Evolutionary conservation across 2,113 vertebrate species (phyloP).

Genomic region (Bufo bufo): DNA sequence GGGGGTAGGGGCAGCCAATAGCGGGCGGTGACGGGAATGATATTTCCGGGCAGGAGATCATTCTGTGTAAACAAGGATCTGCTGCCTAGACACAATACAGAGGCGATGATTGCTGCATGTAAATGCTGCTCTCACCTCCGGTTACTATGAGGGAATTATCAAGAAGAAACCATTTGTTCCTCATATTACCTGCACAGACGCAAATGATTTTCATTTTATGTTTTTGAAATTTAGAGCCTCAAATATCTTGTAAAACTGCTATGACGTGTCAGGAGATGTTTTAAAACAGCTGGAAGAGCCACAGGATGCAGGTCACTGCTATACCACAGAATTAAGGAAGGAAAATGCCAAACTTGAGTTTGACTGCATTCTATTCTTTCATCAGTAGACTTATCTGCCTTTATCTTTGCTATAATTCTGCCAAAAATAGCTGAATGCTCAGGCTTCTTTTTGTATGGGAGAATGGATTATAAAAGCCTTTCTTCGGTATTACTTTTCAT

Average conservation of each 20-base stretch:
- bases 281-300: neutral
- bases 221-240: neutral
- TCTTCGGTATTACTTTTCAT: neutral
- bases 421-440: neutral
- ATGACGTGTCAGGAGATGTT: neutral
- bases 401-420: neutral
- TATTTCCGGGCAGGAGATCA: too few species aligned
- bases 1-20: too few species aligned
- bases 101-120: too few species aligned
- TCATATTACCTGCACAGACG: neutral
- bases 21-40: too few species aligned
- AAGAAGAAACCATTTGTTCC: too few species aligned
- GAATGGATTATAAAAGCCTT: neutral
- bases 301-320: neutral
- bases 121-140: too few species aligned
- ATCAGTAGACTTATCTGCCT: conserved; percentile 3
- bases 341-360: neutral
- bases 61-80: too few species aligned
- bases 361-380: neutral
- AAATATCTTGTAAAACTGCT: neutral
- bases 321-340: neutral
- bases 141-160: too few species aligned
- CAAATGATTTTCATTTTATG: neutral
- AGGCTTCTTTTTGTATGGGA: neutral
- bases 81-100: too few species aligned